Conservation (phyloP, 2,888 invertebrate genomes). For the Tethea ocularis region DNA sequence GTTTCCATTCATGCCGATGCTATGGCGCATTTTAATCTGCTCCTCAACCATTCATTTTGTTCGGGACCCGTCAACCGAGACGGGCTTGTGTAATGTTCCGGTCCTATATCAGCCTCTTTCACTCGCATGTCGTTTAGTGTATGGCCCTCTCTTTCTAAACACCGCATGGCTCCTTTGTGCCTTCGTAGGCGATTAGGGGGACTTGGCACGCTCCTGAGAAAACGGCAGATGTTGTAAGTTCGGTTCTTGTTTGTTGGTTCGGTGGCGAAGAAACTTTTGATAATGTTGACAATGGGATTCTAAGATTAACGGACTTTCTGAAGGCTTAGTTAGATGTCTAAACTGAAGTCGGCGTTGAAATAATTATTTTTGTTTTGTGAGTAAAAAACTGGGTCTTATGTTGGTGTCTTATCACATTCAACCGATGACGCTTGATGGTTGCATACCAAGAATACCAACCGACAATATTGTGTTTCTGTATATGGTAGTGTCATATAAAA, state of each 20-base stretch:
- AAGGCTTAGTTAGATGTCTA: slow-evolving; percentile 46
- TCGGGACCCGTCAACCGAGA: slow-evolving; percentile 78
- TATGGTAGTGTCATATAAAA: too few species aligned
- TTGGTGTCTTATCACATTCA: neutral
- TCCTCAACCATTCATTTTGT: slow-evolving; percentile 77
- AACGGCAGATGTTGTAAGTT: slow-evolving; percentile 77
- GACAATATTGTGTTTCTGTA: too few species aligned
- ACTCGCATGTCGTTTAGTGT: slow-evolving; percentile 21
- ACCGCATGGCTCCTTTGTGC: slow-evolving; percentile 71
- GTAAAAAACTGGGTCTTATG: neutral
- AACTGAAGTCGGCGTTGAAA: slow-evolving; percentile 24
- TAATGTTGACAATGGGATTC: slow-evolving; percentile 50
- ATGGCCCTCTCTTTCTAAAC: slow-evolving; percentile 46
- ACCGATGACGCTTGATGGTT: too few species aligned
- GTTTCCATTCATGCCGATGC: slow-evolving; percentile 75
- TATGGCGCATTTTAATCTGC: slow-evolving; percentile 76
- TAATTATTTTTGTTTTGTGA: slow-evolving; percentile 10
- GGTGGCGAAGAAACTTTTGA: slow-evolving; percentile 60
- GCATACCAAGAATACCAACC: too few species aligned
- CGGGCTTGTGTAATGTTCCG: slow-evolving; percentile 79
- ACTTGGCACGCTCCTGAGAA: slow-evolving; percentile 80
- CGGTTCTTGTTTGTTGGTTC: slow-evolving; percentile 58
- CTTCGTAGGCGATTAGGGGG: slow-evolving; percentile 73
- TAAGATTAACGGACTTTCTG: slow-evolving; percentile 46
- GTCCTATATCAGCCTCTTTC: slow-evolving; percentile 50